A percentile compares a stretch with the other conserved stretches of the same genome.
Conservation (phyloP, 2,113 vertebrate species). For the Microcebus lehilahytsara region DNA sequence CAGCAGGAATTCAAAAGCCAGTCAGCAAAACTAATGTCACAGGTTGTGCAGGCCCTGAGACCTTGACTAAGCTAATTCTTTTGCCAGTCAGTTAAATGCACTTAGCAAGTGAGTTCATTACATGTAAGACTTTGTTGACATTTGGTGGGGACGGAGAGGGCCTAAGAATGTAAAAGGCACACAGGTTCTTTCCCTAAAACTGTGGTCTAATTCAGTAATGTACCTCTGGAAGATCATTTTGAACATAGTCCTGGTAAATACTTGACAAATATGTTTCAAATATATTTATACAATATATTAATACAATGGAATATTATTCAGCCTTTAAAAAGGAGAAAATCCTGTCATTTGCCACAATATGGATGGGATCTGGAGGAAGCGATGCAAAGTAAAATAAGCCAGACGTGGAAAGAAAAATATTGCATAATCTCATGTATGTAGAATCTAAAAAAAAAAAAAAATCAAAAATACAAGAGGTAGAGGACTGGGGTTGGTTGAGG, state of each 20-base stretch:
- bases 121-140: background rate
- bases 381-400: background rate
- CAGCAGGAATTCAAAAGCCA: background rate
- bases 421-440: background rate
- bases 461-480: background rate
- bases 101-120: background rate
- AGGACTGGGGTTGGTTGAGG: background rate
- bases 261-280: background rate
- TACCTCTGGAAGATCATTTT: conserved; percentile 1
- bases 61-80: background rate
- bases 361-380: background rate
- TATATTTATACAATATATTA: background rate
- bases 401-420: background rate
- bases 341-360: background rate
- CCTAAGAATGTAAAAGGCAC: background rate
- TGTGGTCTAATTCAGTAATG: background rate
- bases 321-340: background rate
- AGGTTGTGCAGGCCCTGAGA: background rate
- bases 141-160: background rate
- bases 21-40: background rate
- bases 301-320: background rate
- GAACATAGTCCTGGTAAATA: background rate
- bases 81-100: background rate
- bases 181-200: background rate
- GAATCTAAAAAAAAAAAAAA: background rate